Evolutionary conservation across 2,113 vertebrate species (phyloP).

Genomic region (Psittacus erithacus): DNA sequence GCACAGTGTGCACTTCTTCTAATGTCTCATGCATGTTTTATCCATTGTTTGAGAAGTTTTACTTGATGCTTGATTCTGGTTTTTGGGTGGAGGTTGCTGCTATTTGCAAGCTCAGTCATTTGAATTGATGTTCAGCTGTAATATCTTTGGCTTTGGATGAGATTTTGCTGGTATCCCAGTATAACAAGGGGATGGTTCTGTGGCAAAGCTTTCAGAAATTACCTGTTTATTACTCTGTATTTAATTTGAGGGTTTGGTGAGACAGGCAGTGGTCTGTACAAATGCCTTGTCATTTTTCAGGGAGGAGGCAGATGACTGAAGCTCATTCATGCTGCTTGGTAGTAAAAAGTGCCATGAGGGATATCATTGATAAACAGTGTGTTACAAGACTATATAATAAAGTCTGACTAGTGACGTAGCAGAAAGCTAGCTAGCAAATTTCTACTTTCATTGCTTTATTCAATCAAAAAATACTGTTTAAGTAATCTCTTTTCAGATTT

Average conservation of each 20-base stretch:
- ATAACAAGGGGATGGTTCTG: background rate
- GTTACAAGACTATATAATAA: background rate
- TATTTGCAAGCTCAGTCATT: background rate
- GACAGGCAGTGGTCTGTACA: background rate
- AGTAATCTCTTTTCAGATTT: background rate
- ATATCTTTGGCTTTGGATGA: background rate
- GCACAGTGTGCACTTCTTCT: background rate
- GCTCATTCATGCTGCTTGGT: background rate
- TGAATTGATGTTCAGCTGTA: background rate
- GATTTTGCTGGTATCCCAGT: background rate
- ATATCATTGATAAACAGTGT: background rate
- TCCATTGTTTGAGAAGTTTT: background rate
- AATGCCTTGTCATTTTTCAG: background rate
- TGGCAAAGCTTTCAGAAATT: background rate
- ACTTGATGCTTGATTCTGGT: accelerated
- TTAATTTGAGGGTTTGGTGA: background rate
- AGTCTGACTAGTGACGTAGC: background rate
- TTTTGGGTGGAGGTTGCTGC: background rate
- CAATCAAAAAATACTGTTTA: background rate
- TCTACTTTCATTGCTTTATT: background rate
- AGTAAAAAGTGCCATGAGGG: background rate
- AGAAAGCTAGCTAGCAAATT: background rate
- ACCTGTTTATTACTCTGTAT: background rate
- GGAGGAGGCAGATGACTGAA: background rate
- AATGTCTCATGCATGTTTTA: background rate